Base-by-base conservation (phyloP, 2,797 vertebrate genomes). In the Poecile montanus region DNA sequence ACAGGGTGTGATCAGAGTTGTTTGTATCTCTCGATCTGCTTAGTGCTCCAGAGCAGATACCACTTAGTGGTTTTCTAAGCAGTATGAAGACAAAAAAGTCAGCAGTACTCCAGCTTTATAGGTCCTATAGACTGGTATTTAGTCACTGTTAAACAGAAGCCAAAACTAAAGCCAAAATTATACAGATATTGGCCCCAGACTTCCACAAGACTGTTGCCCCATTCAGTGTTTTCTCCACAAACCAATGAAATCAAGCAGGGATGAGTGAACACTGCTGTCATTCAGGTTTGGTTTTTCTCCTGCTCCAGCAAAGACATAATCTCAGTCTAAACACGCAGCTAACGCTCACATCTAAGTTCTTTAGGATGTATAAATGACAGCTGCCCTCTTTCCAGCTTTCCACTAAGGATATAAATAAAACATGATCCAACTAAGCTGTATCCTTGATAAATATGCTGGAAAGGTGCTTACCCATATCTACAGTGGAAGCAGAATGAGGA, bases 361-460 rank as follows among this genome's bases (percentile, higher is more conserved):
- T 78, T 38, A 67, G 40, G 21, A 14, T 84, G 34, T 38, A 25
- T 30, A 95, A 89, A 61, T 68, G 54, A 89, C 77, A 86, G 68
- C 36, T 70, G 61, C 34, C 66, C 38, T 88, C 70, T 74, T 86
- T 77, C 51, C 61, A 92, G 70, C 57, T 84, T 88, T 91, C 44
- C 44, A 71, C 77, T 77, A 32, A 27, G 72, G 23, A 66, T 42
- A 85, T 78, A 95, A 86, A 93, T 91, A 88, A 83, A 95, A 77
- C 26, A 66, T 12, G 34, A 86, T 68, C 76, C 44, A 74, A 2
- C 36, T 73, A 86, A 73, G 40, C 47, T 73, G 40, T 47, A 75
- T 75, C 30, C 58, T 75, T 72, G 63, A 68, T 70, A 82, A 90
- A 79, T 44, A 65, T 34, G 47, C 67, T 73, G 36, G 20, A 53